Evolutionary conservation across 2,888 invertebrate genomes (phyloP).

Genomic region (Drosophila siamana): DNA sequence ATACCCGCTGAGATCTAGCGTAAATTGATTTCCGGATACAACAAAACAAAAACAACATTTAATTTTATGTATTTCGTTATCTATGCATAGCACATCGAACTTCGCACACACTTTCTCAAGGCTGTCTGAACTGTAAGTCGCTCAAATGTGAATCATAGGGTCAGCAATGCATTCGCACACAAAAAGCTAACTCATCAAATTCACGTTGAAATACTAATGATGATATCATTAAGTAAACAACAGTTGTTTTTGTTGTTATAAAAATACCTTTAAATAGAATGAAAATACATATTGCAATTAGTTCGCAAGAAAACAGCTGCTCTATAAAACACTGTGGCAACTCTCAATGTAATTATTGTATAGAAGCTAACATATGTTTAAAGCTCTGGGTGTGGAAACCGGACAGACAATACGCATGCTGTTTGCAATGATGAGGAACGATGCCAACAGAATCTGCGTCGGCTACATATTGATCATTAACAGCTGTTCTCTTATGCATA

Average conservation of each 20-base stretch:
- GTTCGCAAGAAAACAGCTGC: constrained; percentile 8
- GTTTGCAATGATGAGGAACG: background rate
- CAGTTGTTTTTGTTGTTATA: constrained; percentile 13
- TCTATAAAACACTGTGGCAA: constrained; percentile 10
- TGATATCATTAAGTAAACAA: constrained; percentile 28
- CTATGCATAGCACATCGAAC: constrained; percentile 26
- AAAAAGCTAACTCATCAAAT: background rate
- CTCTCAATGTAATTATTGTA: constrained; percentile 1
- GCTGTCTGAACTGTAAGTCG: constrained; percentile 9
- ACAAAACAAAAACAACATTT: constrained; percentile 28
- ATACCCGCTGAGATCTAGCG: background rate
- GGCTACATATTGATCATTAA: background rate
- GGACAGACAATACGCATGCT: background rate
- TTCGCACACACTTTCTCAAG: constrained; percentile 41
- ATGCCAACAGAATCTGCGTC: background rate
- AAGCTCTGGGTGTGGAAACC: background rate
- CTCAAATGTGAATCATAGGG: constrained; percentile 15
- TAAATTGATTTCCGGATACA: constrained; percentile 44
- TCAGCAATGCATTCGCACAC: background rate
- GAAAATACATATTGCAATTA: constrained; percentile 1
- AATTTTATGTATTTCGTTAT: constrained; percentile 24
- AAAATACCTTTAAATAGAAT: background rate
- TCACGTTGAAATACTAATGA: constrained; percentile 8
- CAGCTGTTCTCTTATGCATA: background rate
- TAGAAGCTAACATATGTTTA: background rate